Base-by-base conservation (phyloP, 2,797 vertebrate species). In the Ceryle rudis region DNA sequence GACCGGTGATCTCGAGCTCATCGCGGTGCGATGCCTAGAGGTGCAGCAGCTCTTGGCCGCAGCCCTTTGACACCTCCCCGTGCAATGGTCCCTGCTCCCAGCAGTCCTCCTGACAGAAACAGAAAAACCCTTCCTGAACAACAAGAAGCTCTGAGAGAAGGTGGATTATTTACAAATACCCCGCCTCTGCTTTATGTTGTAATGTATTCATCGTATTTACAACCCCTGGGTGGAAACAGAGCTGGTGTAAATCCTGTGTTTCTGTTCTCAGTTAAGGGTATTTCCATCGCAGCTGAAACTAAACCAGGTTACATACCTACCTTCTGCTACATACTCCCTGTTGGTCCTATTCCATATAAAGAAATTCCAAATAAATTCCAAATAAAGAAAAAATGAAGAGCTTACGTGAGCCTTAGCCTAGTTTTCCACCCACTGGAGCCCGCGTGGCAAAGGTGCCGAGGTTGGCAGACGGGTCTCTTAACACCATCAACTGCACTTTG, bases 221-320 rank as follows among this genome's bases (percentile, higher is more conserved):
- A 87, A 86, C 47, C 55, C 61, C 37, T 19, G 14, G 39, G 65
- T 64, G 54, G 51, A 33, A 92, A 88, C 31, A 65, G 37, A 69
- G 75, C 69, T 57, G 58, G 72, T 67, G 25, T 51, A 94, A 92
- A 90, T 67, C 44, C 70, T 46, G 2, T 2, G 7, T 54, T 79
- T 66, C 58, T 83, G 39, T 77, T 89, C 29, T 35, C 52, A 62
- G 29, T 62, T 67, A 44, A 86, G 65, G 78, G 57, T 44, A 46
- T 46, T 85, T 67, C 87, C 13, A 70, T 20, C 42, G 49, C 64
- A 83, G 72, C 64, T 78, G 89, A 57, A 92, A 93, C 29, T 46
- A 96, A 93, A 94, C 80, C 91, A 93, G 92, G 93, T 93, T 97
- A 95, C 28, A 60, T 29, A 80, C 66, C 55, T 69, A 26, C 73